phyloP scores from a whole-genome alignment of 2,113 vertebrate species.

The Neogobius melanostomus region DNA sequence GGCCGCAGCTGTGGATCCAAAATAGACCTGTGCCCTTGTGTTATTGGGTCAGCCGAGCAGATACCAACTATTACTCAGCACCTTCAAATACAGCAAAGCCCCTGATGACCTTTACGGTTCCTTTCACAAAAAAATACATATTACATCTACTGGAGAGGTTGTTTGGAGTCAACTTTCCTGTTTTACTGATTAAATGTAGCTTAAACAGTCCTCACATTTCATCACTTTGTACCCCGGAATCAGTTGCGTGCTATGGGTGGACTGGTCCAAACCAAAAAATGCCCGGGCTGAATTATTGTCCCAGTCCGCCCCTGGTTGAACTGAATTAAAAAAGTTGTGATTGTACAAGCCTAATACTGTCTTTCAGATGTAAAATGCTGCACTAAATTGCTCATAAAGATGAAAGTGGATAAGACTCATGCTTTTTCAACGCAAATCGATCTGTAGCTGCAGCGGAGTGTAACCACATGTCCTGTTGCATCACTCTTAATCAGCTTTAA shows the following conservation, averaged over 20 bases:
- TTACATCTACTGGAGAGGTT: no score
- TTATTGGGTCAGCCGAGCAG: constrained; percentile 55
- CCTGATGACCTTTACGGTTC: neutral
- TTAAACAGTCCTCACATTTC: no score
- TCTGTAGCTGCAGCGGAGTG: constrained; percentile 23
- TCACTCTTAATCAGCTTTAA: constrained; percentile 28
- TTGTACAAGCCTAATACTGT: constrained; percentile 25
- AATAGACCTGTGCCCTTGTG: constrained; percentile 63
- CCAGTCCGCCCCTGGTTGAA: no score
- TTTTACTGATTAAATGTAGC: no score
- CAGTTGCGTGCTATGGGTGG: no score
- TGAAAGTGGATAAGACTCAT: constrained; percentile 27
- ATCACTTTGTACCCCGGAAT: no score
- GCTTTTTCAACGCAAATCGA: constrained; percentile 42
- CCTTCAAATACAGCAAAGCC: constrained; percentile 25
- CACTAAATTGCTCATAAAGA: constrained; percentile 31
- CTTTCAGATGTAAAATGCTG: constrained; percentile 26
- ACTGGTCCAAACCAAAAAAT: no score
- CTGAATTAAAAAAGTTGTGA: neutral
- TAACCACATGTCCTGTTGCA: constrained; percentile 20
- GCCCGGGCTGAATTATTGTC: no score
- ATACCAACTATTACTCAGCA: constrained; percentile 62
- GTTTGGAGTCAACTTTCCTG: no score
- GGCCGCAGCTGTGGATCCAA: constrained; percentile 69
- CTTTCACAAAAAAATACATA: neutral